Conservation (phyloP, 2,797 vertebrate species). For the Sebastes minor region DNA sequence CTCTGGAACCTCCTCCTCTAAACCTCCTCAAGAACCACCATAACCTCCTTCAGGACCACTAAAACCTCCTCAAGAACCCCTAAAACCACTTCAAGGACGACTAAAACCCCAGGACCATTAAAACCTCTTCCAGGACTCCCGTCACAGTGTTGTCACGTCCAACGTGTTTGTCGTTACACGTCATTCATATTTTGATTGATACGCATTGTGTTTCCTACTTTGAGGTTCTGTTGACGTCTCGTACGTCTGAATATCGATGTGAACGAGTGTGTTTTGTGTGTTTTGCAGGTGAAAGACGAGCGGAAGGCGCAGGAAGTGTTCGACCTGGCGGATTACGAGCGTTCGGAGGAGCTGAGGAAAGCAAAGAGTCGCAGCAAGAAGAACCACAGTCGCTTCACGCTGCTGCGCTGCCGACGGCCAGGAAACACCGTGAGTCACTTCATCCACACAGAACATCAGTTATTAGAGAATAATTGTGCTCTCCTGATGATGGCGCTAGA, state of each 20-base stretch:
- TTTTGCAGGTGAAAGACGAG: conserved; percentile 90
- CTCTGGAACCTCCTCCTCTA: neutral
- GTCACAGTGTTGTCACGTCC: neutral
- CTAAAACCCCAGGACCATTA: neutral
- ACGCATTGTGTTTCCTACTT: neutral
- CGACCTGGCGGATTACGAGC: conserved; percentile 92
- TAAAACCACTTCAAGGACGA: neutral
- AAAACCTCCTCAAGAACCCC: neutral
- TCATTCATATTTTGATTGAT: neutral
- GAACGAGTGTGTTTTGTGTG: neutral
- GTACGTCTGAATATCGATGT: neutral
- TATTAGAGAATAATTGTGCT: too few species aligned
- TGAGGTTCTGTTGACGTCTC: neutral
- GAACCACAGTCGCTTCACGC: conserved; percentile 93
- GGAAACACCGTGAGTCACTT: conserved; percentile 82
- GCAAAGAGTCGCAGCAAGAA: conserved; percentile 96
- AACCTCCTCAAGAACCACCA: too few species aligned
- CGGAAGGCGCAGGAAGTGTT: conserved; percentile 89
- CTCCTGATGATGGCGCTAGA: neutral
- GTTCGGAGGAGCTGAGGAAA: conserved; percentile 93
- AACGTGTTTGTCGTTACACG: neutral
- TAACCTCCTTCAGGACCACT: neutral
- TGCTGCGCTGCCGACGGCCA: conserved; percentile 85
- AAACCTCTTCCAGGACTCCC: neutral
- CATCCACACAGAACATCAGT: neutral